Evolutionary conservation across 2,888 invertebrate genomes (phyloP), one percentile per base, ranked within the genome.

Genomic region (Platerodrilus igneus): DNA sequence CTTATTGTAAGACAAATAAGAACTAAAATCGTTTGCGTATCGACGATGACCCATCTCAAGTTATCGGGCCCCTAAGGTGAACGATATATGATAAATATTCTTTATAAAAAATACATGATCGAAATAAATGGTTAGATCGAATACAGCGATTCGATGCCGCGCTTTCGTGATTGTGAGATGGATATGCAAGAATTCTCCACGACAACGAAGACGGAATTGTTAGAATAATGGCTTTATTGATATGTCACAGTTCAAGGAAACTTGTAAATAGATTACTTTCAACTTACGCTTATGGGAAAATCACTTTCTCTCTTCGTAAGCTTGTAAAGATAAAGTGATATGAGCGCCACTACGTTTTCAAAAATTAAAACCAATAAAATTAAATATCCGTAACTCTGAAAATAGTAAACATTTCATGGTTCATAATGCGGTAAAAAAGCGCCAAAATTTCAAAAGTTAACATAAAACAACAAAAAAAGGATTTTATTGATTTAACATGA

Each of bases 51-150:
- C 47, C 47, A 47, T 47, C 44, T 44, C 41, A 32, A 47, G 35
- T 47, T 47, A 47, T 47, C 47, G 47, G 48, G 48, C 48, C 48
- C 48, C 48, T 48, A 45, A 48, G 48, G 48, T 48, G 48, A 48
- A 48, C 60, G 59, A 58, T 62, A 55, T 59, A 59, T 61, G 62
- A 62, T 62, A 61, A 60, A 62, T 62, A 55, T 51, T 52, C 52
- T 47, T 51, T 52, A 53, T 57, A 56, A 61, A 60, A 61, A 61
- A 57, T 59, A 57, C 56, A 58, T 53, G 60, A 61, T 59, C 60
- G 55, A 58, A 61, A 61, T 60, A 59, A 61, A 61, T 58, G 59
- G 57, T 54, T 55, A 57, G 60, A 59, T 60, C 51, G 55, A 52
- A 52, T 48, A 41, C 46, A 44, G 49, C 47, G 52, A n/a, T n/a